Evolutionary conservation across 2,113 vertebrate genomes (phyloP).

Genomic region (Sebastes fasciatus): DNA sequence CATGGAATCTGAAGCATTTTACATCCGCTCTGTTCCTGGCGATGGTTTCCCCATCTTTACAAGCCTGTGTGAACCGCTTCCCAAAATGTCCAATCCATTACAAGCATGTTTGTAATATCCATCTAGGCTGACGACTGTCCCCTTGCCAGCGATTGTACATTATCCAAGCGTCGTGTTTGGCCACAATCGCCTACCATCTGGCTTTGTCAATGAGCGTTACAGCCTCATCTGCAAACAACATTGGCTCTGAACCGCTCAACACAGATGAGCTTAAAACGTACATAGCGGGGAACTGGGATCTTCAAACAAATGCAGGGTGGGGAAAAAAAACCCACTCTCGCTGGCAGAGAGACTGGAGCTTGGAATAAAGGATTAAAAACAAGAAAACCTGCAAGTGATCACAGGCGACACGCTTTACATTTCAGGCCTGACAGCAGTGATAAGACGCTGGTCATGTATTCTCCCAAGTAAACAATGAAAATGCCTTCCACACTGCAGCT

Average conservation of each 20-base stretch:
- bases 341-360: conserved; percentile 66
- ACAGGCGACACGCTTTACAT: conserved; percentile 72
- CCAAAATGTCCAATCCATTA: conserved; percentile 83
- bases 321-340: conserved; percentile 15
- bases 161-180: conserved; percentile 84
- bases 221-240: conserved; percentile 84
- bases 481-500: conserved; percentile 64
- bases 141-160: conserved; percentile 81
- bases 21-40: conserved; percentile 72
- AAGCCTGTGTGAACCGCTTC: conserved; percentile 76
- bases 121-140: conserved; percentile 79
- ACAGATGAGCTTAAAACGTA: conserved; percentile 78
- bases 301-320: conserved; percentile 70
- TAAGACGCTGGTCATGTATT: conserved; percentile 75
- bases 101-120: conserved; percentile 84
- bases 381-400: conserved; percentile 75
- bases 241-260: conserved; percentile 75
- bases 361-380: conserved; percentile 77
- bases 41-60: conserved; percentile 68
- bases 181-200: conserved; percentile 85
- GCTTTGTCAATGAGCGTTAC: conserved; percentile 80
- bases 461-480: conserved; percentile 77
- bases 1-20: conserved; percentile 74
- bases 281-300: conserved; percentile 63
- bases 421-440: conserved; percentile 78